Evolutionary conservation across 2,797 vertebrate species (phyloP), one percentile per base, ranked within the genome.

Genomic region (Acipenser ruthenus): DNA sequence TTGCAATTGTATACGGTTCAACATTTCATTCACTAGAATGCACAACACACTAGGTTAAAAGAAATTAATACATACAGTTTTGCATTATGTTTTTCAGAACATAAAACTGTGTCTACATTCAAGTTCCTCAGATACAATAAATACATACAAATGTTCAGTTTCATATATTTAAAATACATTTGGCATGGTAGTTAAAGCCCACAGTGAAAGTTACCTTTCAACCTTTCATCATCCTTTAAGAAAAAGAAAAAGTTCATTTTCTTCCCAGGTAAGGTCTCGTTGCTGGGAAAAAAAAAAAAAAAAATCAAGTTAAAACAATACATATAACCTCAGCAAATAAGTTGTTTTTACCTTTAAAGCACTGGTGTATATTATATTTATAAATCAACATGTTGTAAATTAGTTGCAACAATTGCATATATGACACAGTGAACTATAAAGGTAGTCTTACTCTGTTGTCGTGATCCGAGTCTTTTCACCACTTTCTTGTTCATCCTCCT

Each of bases 161-260:
- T 37, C 37, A 37, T 37, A 37, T 37, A 37, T 37, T 37, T 37
- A 37, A 4, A 37, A 37, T 37, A 37, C 5, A 4, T 37, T 37
- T 37, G 37, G 37, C 37, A 37, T 37, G 37, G 37, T 37, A 37
- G 37, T 37, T 18, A 18, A 18, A 18, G 18, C 18, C 18, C 18
- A 18, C 18, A 18, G 18, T 18, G 18, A 18, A 18, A 18, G 18
- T 18, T 83, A 97, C 95, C 93, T 81, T 77, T 86, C 76, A 96
- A 76, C 66, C 93, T 81, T 75, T 80, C 77, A 70, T 98, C 94
- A 5, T 86, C 86, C 60, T 76, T 72, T 63, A 68, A 82, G 82
- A 94, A 95, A 85, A 98, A 97, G 85, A 98, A 96, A 65, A 85
- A 82, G 3, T 60, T 49, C n/a, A 62, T 72, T 8, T 73, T 75